phyloP scores from a whole-genome alignment of 2,113 vertebrate species.

The Cavia porcellus region DNA sequence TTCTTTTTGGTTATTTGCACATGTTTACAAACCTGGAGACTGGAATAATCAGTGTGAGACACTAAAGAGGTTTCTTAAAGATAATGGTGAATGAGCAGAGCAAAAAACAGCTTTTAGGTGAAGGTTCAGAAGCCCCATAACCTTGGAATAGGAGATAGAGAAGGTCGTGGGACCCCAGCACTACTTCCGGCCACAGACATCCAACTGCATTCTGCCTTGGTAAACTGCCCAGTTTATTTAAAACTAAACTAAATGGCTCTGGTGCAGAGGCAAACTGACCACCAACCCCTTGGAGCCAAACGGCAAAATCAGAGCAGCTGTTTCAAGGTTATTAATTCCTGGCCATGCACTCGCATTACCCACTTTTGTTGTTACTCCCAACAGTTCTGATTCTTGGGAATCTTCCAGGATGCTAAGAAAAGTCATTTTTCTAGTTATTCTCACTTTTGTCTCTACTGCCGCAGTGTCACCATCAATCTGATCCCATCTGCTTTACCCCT shows the following conservation, averaged over 20 bases:
- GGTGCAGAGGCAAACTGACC: neutral
- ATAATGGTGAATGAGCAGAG: neutral
- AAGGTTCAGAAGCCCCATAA: neutral
- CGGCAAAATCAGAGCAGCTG: neutral
- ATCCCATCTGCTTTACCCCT: constrained; percentile 5
- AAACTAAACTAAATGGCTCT: neutral
- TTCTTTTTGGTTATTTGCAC: neutral
- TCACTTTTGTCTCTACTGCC: neutral
- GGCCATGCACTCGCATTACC: neutral
- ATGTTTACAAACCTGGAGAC: neutral
- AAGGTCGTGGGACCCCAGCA: neutral
- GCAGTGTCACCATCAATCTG: neutral
- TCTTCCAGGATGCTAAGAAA: constrained; percentile 65
- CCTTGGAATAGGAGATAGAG: neutral
- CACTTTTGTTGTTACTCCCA: constrained; percentile 18
- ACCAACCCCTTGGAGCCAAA: neutral
- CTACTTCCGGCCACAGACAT: neutral
- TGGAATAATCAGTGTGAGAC: neutral
- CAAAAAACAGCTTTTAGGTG: neutral
- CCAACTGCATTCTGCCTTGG: neutral
- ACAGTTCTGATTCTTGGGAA: constrained; percentile 1
- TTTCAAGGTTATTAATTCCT: neutral
- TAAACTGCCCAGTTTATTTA: neutral
- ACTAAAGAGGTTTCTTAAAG: neutral
- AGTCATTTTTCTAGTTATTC: neutral